Base-by-base conservation (phyloP, 2,888 invertebrate genomes). In the Saturnia japonica region DNA sequence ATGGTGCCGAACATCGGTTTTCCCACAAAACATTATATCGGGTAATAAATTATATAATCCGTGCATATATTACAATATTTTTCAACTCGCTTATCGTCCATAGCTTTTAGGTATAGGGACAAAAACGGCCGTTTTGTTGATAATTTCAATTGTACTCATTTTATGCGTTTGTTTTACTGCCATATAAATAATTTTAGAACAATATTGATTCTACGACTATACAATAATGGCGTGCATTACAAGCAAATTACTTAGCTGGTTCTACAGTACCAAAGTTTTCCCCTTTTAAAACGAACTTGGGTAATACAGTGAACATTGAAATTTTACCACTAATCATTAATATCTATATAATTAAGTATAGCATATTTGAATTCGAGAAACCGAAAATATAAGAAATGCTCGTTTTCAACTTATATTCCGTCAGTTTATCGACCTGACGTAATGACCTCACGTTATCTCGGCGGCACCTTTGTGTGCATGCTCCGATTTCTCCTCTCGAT, bases 401-500 rank as follows among this genome's bases (percentile, higher is more conserved):
- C 64, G 64, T 66, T 68, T 71, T 62, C 60, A 34, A 54, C 57
- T 40, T 64, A n/a, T 64, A 64, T 64, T 64, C 34, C 64, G 40
- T 64, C 60, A 75, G 76, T 79, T 83, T 83, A 84, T 83, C 83
- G 79, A 72, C 68, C 72, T 67, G 57, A 68, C 71, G 75, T 78
- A 83, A 82, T 84, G 82, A 84, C 83, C 84, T 79, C 79, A 78
- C 80, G 77, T 77, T 85, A 88, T 87, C 82, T 82, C 77, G 70
- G 83, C 88, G 88, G 86, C 80, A 78, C 83, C 86, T 90, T 88
- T 87, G 88, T 86, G 75, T 83, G 81, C 76, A 77, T 74, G 83
- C 81, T 84, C 89, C 89, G 91, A 93, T 93, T 93, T 91, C 91
- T 88, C 83, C 91, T 88, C 83, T 82, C 80, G 81, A 87, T 83